Base-by-base conservation (phyloP, 2,113 vertebrate genomes). In the Micromys minutus region DNA sequence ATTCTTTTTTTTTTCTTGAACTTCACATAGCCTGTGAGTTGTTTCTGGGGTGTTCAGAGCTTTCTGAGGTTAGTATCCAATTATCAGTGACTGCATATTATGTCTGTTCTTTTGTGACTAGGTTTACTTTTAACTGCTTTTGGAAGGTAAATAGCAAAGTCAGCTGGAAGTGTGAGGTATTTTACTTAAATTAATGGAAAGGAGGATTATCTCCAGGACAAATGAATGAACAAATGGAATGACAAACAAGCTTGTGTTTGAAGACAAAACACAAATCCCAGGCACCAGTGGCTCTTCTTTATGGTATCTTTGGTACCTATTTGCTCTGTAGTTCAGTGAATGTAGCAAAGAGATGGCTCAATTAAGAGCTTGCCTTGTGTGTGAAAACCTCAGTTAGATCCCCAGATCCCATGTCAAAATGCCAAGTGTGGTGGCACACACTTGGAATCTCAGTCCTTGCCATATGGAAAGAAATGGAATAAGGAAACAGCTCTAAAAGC, bases 121-220 rank as follows among this genome's bases (percentile, higher is more conserved):
- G 1, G 57, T 72, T n/a, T 87, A 85, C 4, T 76, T n/a, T 87
- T 63, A 77, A n/a, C 3, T 84, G 39, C n/a, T 84, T 87, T 52
- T 79, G 7, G 22, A 71, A 91, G 50, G 90, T 24, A 45, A 83
- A 26, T 24, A 80, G 1, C 34, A 71, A 89, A 12, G 29, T 84
- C 10, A 6, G 39, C 61, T 84, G 75, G 2, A 77, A 89, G 83
- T 85, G 87, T 84, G 67, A 95, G 69, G 87, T 42, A 71, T 29
- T 79, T 6, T 90, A 75, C 87, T 84, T 92, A 72, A 5, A 84
- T 80, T 84, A 85, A 52, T 39, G 61, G 71, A 95, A 90, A 95
- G 17, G 57, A 93, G 29, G 42, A 90, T 75, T 79, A 47, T 61
- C 9, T 91, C 8, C 45, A 19, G 92, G 72, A 26, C 50, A 52